Conservation (phyloP, 64 coral and sea anemone species). For the Astreopora myriophthalma region DNA sequence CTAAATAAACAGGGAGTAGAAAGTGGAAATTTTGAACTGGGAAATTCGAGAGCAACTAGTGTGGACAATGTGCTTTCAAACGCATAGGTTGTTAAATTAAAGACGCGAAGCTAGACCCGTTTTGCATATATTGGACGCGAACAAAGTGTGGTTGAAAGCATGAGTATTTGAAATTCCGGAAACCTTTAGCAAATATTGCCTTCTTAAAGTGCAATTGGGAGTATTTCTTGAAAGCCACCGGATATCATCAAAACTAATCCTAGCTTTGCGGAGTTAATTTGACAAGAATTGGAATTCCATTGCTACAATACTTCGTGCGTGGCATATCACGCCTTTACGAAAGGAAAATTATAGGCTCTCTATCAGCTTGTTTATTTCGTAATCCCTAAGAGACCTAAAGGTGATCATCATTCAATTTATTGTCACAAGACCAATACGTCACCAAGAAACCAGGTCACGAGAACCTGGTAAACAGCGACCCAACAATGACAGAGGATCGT, state of each 20-base stretch:
- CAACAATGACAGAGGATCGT: not conserved
- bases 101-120: not conserved
- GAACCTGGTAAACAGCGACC: not conserved
- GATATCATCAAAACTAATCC: slow-evolving; percentile 41
- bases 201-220: slow-evolving; percentile 1
- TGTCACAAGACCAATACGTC: not conserved
- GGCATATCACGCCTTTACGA: not conserved
- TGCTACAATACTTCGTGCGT: not conserved
- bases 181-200: slow-evolving; percentile 33
- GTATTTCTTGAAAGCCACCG: slow-evolving; percentile 45
- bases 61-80: not conserved
- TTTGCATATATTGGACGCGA: slow-evolving; percentile 36
- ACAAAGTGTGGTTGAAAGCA: not conserved
- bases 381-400: not conserved
- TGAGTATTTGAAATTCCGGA: slow-evolving; percentile 47
- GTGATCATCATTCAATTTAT: not conserved
- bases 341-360: not conserved
- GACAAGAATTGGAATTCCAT: slow-evolving; percentile 1
- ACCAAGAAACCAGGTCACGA: not conserved
- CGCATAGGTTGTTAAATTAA: not conserved
- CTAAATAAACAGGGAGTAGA: slow-evolving; percentile 44
- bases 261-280: not conserved
- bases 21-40: not conserved
- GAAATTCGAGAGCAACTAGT: not conserved
- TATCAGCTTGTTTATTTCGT: not conserved